These are phyloP conservation scores for Phoxinus phoxinus DNA, from an alignment of 2,113 vertebrate species.

Conservation along the genomic window DNA sequence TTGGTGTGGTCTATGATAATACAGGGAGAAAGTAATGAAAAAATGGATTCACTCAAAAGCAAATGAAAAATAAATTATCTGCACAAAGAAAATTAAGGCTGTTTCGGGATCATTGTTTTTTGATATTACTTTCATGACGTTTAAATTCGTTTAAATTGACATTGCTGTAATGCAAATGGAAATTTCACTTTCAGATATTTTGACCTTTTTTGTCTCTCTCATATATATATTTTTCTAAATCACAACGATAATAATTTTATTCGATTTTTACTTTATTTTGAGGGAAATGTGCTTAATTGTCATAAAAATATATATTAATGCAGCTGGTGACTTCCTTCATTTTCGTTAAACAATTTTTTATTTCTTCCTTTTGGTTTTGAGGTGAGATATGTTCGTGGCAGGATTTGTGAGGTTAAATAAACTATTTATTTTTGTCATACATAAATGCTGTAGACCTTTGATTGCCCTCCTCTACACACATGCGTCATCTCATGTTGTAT, in stretches of 20 bases:
- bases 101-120: neutral
- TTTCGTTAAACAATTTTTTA: neutral
- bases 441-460: neutral
- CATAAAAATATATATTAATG: too few relatives aligned
- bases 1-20: neutral
- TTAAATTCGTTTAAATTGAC: neutral
- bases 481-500: neutral
- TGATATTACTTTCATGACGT: neutral
- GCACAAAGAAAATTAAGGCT: neutral
- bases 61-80: neutral
- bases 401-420: neutral
- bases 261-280: neutral
- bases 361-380: neutral
- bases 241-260: neutral
- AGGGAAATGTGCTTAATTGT: neutral
- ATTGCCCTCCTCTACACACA: neutral
- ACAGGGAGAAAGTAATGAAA: neutral
- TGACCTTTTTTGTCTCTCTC: neutral
- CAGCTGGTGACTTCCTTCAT: neutral
- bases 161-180: neutral
- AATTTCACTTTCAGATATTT: neutral
- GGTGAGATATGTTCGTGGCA: neutral
- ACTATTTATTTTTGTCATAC: neutral
- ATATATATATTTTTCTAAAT: neutral
- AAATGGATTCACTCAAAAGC: neutral